A percentile compares a stretch with the other conserved stretches of the same genome.
Conservation (phyloP, 2,888 invertebrate species). For the Cantharis flavilabris region DNA sequence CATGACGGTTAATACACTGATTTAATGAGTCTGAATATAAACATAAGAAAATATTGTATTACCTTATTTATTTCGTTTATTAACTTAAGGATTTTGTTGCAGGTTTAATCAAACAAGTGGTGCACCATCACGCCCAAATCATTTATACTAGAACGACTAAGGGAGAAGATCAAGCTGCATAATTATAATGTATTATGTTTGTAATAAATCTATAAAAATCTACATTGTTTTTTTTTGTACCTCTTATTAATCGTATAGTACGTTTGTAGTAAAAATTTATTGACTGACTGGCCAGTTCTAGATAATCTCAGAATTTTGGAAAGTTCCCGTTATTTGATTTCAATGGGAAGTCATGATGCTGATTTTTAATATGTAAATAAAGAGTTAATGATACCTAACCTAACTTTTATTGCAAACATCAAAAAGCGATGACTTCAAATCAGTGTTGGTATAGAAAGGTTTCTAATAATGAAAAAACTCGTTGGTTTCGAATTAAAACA, state of each 20-base stretch:
- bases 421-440: neutral
- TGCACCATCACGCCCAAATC: conserved; percentile 94
- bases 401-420: neutral
- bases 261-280: too few relatives aligned
- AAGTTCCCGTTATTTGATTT: too few relatives aligned
- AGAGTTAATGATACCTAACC: neutral
- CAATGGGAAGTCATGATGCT: too few relatives aligned
- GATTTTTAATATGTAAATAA: too few relatives aligned
- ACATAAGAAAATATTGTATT: neutral
- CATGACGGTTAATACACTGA: conserved; percentile 56
- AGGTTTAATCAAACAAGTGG: conserved; percentile 94
- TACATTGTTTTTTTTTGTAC: neutral
- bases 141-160: conserved; percentile 97
- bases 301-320: too few relatives aligned
- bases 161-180: conserved; percentile 84
- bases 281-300: too few relatives aligned
- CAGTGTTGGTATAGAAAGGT: conserved; percentile 3
- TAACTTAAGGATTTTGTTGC: conserved; percentile 37
- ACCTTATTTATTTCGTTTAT: neutral
- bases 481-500: conserved; percentile 24
- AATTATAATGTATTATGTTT: conserved; percentile 46
- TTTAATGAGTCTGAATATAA: conserved; percentile 65
- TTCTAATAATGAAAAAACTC: conserved; percentile 21
- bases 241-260: too few relatives aligned
- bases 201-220: neutral